Evolutionary conservation across 2,797 vertebrate species (phyloP), one percentile per base, ranked within the genome.

Genomic region (Fistularia commersonii): DNA sequence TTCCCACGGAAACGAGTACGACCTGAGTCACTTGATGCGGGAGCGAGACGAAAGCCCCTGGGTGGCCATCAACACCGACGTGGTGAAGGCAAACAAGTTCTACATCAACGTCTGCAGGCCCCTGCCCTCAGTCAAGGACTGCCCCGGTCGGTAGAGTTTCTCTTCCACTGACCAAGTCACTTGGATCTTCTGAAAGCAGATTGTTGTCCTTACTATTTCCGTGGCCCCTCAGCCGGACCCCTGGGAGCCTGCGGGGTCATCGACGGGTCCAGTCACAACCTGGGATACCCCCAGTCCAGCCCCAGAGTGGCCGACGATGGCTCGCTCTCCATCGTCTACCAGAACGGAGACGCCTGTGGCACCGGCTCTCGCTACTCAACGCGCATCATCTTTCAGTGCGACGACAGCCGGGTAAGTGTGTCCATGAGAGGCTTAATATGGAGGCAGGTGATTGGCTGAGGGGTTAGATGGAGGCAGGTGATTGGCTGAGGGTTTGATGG

Each of bases 61-160:
- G 92, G 64, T 91, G 3, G 90, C 96, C 11, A 78, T 98, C 7
- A 93, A 97, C 64, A 90, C 90, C 0, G 64, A 70, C 0, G 72
- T 82, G 0, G 88, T 81, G 7, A 88, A 80, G 11, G 87, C 66
- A 0, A 85, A 89, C 66, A 91, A 64, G 0, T 98, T 99, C 81
- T 99, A 93, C 80, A 78, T 99, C 59, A 99, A 92, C 5, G 87
- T 98, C 54, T 99, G 97, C 84, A 94, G 78, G 42, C 94, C 93
- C 2, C 88, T 99, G 11, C 92, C 94, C 0, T 59, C 65, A 0
- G 45, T 92, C 3, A 48, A 66, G 0, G 80, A 85, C 5, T 99
- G 97, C 63, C 88, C 89, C 8, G 91, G 97, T 95, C 76, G 79
- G 90, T 72, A 6, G 32, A 10, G 41, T 44, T 12, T 12, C 32